Conservation (phyloP, 2,888 invertebrate species). For the Loripinus fragilis region DNA sequence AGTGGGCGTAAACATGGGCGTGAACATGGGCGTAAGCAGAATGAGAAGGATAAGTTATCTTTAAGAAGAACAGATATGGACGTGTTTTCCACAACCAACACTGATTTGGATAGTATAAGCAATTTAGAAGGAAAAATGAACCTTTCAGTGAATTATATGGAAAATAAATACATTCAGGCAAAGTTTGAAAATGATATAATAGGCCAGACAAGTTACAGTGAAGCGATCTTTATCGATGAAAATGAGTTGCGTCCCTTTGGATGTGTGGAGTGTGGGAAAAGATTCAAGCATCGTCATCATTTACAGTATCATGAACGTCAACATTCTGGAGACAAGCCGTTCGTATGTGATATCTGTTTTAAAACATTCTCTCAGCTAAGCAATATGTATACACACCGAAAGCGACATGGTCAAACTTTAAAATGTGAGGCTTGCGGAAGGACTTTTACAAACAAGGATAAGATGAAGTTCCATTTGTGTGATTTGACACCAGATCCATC, state of each 20-base stretch:
- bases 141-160: too few species aligned
- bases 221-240: not conserved
- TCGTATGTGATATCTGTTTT: constrained; percentile 9
- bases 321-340: constrained; percentile 11
- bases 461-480: not conserved
- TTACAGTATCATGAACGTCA: constrained; percentile 7
- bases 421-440: not conserved
- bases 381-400: constrained; percentile 2
- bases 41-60: too few species aligned
- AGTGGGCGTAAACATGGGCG: too few species aligned
- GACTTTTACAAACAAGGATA: not conserved
- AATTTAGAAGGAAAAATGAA: too few species aligned
- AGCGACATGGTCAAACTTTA: not conserved
- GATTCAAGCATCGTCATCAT: constrained; percentile 3
- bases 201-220: too few species aligned
- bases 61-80: too few species aligned
- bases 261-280: not conserved
- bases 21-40: too few species aligned
- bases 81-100: too few species aligned
- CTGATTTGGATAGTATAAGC: too few species aligned
- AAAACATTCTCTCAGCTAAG: not conserved
- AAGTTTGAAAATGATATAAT: too few species aligned
- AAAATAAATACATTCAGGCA: too few species aligned
- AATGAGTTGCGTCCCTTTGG: not conserved
- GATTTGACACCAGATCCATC: not conserved